Percentiles rank a stretch among this genome's conserved stretches.
phyloP scores from a whole-genome alignment of 2,888 invertebrate genomes.

The Amiota minor region DNA sequence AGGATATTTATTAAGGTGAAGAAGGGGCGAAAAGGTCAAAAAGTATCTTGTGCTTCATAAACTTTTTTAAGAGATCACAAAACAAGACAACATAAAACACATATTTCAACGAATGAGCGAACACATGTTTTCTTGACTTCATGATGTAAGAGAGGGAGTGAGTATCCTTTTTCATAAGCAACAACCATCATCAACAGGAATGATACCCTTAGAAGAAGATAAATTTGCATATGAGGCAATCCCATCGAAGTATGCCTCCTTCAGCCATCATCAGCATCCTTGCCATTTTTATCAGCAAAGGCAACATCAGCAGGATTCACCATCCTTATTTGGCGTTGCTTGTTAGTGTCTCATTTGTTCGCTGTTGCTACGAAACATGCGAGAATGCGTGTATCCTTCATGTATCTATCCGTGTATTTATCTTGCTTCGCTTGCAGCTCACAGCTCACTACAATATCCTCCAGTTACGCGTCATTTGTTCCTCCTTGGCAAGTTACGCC shows the following conservation, averaged over 20 bases:
- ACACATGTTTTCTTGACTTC: slow-evolving; percentile 54
- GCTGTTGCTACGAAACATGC: slow-evolving; percentile 43
- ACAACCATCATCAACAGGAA: no score
- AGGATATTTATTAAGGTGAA: no score
- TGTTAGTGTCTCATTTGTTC: slow-evolving; percentile 51
- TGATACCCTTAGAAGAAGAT: no score
- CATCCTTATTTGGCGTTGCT: slow-evolving; percentile 22
- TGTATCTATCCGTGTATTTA: slow-evolving; percentile 5
- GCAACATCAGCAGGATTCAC: no score
- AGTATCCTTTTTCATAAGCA: no score
- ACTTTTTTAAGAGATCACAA: slow-evolving; percentile 5
- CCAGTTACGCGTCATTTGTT: slow-evolving; percentile 2
- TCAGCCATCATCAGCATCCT: no score
- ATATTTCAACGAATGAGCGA: slow-evolving; percentile 57
- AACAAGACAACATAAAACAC: slow-evolving; percentile 34
- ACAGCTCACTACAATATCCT: not conserved
- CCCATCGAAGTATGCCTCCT: no score
- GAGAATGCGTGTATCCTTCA: slow-evolving; percentile 6
- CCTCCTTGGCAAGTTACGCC: not conserved
- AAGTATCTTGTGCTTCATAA: not conserved
- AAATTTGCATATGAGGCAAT: no score
- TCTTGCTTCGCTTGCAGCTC: not conserved
- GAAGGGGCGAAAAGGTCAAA: no score
- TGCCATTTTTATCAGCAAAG: no score
- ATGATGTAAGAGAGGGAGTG: not conserved